These are phyloP conservation scores for Phymatocera aterrima DNA, from an alignment of 2,888 invertebrate genomes.

Conservation along the genomic window DNA sequence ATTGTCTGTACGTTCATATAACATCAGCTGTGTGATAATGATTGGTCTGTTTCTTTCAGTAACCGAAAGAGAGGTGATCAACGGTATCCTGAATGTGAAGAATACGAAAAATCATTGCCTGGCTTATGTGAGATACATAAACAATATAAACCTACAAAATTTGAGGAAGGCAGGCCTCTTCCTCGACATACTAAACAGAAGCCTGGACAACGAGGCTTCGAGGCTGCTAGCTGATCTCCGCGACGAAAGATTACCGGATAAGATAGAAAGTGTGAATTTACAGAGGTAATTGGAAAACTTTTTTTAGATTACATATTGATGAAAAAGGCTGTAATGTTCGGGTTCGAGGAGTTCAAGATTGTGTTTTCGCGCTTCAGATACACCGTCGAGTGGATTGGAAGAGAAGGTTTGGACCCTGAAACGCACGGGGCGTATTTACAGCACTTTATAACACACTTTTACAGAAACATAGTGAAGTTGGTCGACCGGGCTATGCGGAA, in stretches of 20 bases:
- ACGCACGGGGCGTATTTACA: conserved; percentile 96
- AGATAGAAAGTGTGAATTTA: conserved; percentile 91
- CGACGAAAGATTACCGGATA: conserved; percentile 92
- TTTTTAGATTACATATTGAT: background rate
- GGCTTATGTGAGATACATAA: conserved; percentile 96
- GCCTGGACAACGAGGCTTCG: conserved; percentile 95
- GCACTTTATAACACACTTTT: conserved; percentile 96
- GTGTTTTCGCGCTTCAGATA: conserved; percentile 78
- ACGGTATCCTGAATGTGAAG: conserved; percentile 94
- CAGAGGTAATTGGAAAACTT: conserved; percentile 81
- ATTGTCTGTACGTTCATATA: background rate
- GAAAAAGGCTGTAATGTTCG: background rate
- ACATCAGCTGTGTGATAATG: background rate
- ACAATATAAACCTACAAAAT: conserved; percentile 97
- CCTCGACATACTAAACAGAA: conserved; percentile 94
- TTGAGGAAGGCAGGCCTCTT: conserved; percentile 95
- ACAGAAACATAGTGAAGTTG: conserved; percentile 92
- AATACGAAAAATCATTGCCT: conserved; percentile 97
- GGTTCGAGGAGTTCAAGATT: too few relatives aligned
- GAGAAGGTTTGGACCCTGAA: conserved; percentile 94
- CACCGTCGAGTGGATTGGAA: conserved; percentile 97
- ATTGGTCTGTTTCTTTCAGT: conserved; percentile 77
- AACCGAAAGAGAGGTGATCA: conserved; percentile 98
- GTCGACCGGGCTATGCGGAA: conserved; percentile 97
- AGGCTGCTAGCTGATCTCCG: conserved; percentile 91